Conservation (phyloP, 2,888 invertebrate species). For the Drosophila dives region DNA sequence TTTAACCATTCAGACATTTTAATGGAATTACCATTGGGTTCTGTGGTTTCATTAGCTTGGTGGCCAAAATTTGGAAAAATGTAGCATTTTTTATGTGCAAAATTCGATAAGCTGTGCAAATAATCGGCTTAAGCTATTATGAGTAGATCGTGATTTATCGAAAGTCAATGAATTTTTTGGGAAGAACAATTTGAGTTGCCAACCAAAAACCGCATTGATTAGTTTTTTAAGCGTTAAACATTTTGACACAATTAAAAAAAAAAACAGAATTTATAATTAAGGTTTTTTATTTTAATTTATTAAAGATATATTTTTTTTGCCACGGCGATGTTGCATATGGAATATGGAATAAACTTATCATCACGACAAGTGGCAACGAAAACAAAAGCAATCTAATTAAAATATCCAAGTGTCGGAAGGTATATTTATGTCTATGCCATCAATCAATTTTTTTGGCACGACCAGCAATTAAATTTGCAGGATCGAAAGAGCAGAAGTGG, state of each 20-base stretch:
- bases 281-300: not conserved
- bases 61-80: not conserved
- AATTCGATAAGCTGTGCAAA: not conserved
- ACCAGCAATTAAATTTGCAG: conserved; percentile 45
- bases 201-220: not conserved
- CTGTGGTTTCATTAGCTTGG: not conserved
- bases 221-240: not conserved
- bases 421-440: conserved; percentile 47
- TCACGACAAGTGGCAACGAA: conserved; percentile 18
- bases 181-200: not conserved
- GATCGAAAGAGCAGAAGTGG: conserved; percentile 7
- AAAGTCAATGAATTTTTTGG: not conserved
- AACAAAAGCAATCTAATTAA: conserved; percentile 72
- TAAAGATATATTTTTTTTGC: not conserved
- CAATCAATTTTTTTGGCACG: conserved; percentile 65
- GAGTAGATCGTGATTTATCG: not conserved
- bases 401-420: conserved; percentile 58
- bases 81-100: not conserved
- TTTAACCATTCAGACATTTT: not conserved
- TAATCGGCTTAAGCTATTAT: not conserved
- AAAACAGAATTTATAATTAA: not conserved
- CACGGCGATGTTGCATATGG: not conserved
- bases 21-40: not conserved
- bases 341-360: conserved; percentile 5
- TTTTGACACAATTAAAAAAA: not conserved